Conservation (phyloP, 2,888 invertebrate species). For the Entomobrya proxima region DNA sequence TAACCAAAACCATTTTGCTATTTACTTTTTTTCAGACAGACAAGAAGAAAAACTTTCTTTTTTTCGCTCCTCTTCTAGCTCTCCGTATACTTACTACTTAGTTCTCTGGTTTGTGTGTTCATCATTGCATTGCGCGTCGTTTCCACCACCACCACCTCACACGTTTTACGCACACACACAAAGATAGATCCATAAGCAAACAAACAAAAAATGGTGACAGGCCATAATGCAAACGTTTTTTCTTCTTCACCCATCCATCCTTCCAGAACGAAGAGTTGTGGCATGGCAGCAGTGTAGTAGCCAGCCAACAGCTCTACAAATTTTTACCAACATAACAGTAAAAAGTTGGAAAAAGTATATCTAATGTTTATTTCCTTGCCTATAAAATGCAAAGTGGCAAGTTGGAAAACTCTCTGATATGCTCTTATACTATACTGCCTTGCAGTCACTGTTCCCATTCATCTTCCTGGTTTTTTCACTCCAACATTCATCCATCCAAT, state of each 20-base stretch:
- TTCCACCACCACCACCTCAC: conserved; percentile 5
- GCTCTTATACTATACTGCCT: neutral
- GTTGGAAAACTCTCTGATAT: neutral
- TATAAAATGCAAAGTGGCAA: conserved; percentile 15
- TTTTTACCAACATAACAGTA: conserved; percentile 8
- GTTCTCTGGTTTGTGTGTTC: neutral
- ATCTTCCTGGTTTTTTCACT: too few species aligned
- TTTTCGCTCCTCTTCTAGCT: neutral
- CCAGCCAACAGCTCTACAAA: too few species aligned
- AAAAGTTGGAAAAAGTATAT: conserved; percentile 25
- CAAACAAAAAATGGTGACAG: conserved; percentile 63
- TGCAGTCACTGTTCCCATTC: neutral
- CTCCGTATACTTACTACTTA: neutral
- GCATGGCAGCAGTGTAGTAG: neutral
- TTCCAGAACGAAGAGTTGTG: neutral
- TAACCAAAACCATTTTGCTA: conserved; percentile 23
- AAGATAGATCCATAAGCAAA: conserved; percentile 37
- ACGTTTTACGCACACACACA: conserved; percentile 14
- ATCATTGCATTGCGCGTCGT: neutral
- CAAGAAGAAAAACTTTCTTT: conserved; percentile 17
- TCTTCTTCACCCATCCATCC: conserved; percentile 53
- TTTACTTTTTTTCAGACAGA: conserved; percentile 2
- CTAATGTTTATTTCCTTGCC: neutral
- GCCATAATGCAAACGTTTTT: conserved; percentile 56
- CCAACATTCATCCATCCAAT: neutral